These are phyloP conservation scores for Mythimna lalbum DNA, from an alignment of 2,888 invertebrate genomes.

Conservation along the genomic window DNA sequence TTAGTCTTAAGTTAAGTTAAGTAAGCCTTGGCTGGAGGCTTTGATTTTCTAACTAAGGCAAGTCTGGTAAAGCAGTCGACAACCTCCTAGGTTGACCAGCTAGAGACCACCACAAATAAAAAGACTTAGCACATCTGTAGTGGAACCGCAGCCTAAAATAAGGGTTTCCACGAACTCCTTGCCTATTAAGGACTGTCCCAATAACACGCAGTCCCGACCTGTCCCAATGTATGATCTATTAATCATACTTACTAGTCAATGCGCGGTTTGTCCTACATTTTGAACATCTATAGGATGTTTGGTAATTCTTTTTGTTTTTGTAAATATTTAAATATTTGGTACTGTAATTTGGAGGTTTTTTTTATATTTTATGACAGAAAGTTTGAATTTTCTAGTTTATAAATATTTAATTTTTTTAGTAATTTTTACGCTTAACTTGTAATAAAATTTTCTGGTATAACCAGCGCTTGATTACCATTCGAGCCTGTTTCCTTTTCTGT, in stretches of 20 bases:
- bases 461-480: too few species aligned
- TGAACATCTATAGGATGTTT: slow-evolving; percentile 66
- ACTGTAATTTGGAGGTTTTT: not conserved
- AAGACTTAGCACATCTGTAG: not conserved
- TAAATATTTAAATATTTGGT: slow-evolving; percentile 6
- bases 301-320: slow-evolving; percentile 27
- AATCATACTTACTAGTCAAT: slow-evolving; percentile 81
- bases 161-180: slow-evolving; percentile 60
- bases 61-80: too few species aligned
- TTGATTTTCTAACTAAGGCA: too few species aligned
- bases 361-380: not conserved
- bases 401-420: too few species aligned
- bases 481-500: not conserved
- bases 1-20: too few species aligned
- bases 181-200: slow-evolving; percentile 68
- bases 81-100: too few species aligned
- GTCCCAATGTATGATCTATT: slow-evolving; percentile 81
- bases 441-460: not conserved
- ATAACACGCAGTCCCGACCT: slow-evolving; percentile 75
- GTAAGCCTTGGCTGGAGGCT: too few species aligned
- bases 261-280: slow-evolving; percentile 70
- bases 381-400: too few species aligned
- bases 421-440: too few species aligned
- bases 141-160: slow-evolving; percentile 24
- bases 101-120: too few species aligned